Conservation (phyloP, 2,113 vertebrate genomes). For the Cardinalis cardinalis region DNA sequence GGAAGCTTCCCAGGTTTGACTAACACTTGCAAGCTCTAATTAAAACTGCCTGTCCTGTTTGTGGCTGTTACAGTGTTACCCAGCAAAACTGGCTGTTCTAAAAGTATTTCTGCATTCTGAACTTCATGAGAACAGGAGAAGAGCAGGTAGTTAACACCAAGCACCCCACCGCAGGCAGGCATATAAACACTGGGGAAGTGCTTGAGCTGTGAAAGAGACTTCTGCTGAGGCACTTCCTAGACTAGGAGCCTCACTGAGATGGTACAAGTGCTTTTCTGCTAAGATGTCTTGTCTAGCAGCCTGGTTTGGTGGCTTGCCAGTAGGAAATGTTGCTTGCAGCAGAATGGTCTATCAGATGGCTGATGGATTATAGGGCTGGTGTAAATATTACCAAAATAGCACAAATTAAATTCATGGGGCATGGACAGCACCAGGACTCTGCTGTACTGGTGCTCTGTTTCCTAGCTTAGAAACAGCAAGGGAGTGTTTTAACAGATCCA, state of each 20-base stretch:
- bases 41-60: background rate
- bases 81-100: background rate
- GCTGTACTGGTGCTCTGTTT: background rate
- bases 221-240: background rate
- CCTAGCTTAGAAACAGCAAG: background rate
- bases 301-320: background rate
- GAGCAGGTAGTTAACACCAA: conserved; percentile 6
- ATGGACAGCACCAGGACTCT: background rate
- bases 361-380: background rate
- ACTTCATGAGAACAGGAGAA: background rate
- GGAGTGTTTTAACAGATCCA: background rate
- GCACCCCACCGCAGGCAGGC: background rate
- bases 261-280: background rate
- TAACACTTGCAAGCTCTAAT: background rate
- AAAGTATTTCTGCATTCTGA: background rate
- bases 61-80: background rate
- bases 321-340: background rate
- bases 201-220: background rate
- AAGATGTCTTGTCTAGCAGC: background rate
- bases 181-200: background rate
- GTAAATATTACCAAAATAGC: background rate
- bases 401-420: background rate
- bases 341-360: background rate
- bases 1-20: background rate
- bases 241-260: background rate